Base-by-base conservation (phyloP, 2,888 invertebrate species). In the Agonopterix alstromeriana region DNA sequence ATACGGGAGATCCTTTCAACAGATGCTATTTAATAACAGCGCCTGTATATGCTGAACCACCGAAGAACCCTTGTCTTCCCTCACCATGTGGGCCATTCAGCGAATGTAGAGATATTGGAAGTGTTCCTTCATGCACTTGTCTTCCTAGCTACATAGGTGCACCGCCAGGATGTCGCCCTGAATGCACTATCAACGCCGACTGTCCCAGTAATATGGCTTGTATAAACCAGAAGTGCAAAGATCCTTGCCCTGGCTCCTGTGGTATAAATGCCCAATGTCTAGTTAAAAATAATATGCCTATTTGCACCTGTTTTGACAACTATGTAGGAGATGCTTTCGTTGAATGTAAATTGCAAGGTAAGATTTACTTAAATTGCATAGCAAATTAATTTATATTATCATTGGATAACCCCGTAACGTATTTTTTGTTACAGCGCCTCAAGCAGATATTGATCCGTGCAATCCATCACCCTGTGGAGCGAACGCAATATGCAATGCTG, bases 211-310 rank as follows among this genome's bases (percentile, higher is more conserved):
- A 93, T 67, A 85, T 91, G 60, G 94, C 95, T 41, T 96, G 96
- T 65, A 93, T 95, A 43, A 91, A 92, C 58, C 92, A 93, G 65
- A 93, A 91, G 72, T 95, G 95, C 71, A 86, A 80, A 56, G 94
- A 95, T 74, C 95, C 95, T n/a, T 96, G 95, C 62, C 93, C 93
- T 8, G 95, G 95, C 9, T 93, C 93, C 5, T 96, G 94, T 64
- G 94, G 94, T 43, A 64, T 91, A 51, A 88, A 90, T 61, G 90
- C 94, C 49, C 84, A 89, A 57, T 92, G 94, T 65, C 73, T 73
- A 41, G 93, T 95, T 5, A 90, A 92, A 53, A 94, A 93, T 67
- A 94, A 95, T 63, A 92, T 90, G 50, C 94, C 95, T 1, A 91
- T 92, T 46, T 96, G 96, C 70, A 89, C 91, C 4, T 96, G 96